Base-by-base conservation (phyloP, 2,797 vertebrate species). In the Rhinoraja longicauda region DNA sequence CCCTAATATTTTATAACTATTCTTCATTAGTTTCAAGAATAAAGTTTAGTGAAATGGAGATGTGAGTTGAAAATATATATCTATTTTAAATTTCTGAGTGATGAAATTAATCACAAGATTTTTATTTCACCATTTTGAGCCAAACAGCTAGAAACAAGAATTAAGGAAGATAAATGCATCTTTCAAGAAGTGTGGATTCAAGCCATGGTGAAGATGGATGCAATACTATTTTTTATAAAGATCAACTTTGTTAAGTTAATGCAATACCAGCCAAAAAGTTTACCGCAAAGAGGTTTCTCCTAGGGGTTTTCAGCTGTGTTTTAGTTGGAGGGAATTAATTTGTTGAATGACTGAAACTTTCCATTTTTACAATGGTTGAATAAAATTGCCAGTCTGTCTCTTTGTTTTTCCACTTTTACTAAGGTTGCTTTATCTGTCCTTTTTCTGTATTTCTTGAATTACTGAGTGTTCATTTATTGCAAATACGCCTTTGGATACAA, bases 51-150 rank as follows among this genome's bases (percentile, higher is more conserved):
- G 29, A 88, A 64, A n/a, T 57, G 64, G 29, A 64, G n/a, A 19
- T 59, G 62, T n/a, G 12, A 32, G 19, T 9, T 62, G 0, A 64
- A 64, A 36, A 88, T 17, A 62, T 12, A n/a, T 32, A 9, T 32
- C 8, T 9, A 21, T 67, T 88, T 67, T 53, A 4, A 53, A 53
- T 53, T 53, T 67, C n/a, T 59, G 12, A 62, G 59, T 62, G 13
- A 67, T 88, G 59, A 88, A 88, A 88, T 88, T n/a, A 67, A 88
- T 88, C 59, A 88, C 59, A 36, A 32, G 12, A 19, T 32, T n/a
- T 29, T n/a, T 8, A 8, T 64, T 88, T 6, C 32, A 36, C 57
- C 15, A 62, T 88, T 88, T 62, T 32, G 45, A 36, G n/a, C 15
- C 29, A 32, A 88, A 45, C 36, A 86, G 57, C 57, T 86, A 84